Conservation (phyloP, 2,888 invertebrate genomes). For the Sisyra nigra region DNA sequence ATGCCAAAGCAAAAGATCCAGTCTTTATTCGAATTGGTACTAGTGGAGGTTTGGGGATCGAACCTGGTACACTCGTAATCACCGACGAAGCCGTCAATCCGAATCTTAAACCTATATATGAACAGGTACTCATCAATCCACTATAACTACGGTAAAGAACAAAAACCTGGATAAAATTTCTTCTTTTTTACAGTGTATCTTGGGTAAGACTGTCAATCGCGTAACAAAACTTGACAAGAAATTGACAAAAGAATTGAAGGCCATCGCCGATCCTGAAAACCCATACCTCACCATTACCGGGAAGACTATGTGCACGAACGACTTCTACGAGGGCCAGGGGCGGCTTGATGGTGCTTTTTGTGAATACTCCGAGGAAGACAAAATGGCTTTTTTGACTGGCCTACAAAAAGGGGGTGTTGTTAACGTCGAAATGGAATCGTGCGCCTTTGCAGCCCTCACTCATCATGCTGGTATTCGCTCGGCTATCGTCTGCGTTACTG, state of each 20-base stretch:
- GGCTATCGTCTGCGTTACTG: constrained; percentile 85
- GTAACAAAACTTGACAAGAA: constrained; percentile 73
- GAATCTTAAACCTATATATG: constrained; percentile 61
- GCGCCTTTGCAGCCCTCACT: constrained; percentile 85
- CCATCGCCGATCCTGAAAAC: constrained; percentile 56
- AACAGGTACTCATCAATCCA: no score
- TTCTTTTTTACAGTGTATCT: constrained; percentile 46
- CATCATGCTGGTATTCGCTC: constrained; percentile 85
- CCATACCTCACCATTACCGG: constrained; percentile 80
- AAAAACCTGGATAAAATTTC: not conserved
- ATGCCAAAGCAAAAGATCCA: constrained; percentile 75
- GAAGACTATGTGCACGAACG: constrained; percentile 91
- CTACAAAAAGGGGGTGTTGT: constrained; percentile 65
- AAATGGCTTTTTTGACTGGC: constrained; percentile 68
- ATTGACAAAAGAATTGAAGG: constrained; percentile 62
- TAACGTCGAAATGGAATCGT: constrained; percentile 96
- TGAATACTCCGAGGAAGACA: constrained; percentile 80
- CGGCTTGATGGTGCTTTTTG: constrained; percentile 94
- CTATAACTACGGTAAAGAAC: constrained; percentile 18
- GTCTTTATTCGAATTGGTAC: constrained; percentile 88
- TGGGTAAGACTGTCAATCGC: constrained; percentile 67
- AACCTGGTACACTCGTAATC: constrained; percentile 87
- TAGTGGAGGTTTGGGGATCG: constrained; percentile 84
- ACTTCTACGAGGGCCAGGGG: constrained; percentile 98
- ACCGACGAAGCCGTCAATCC: constrained; percentile 87